Percentiles rank a stretch among this genome's conserved stretches.
Evolutionary conservation across 2,113 vertebrate genomes (phyloP).

Genomic region (Plecturocebus donacophilus): DNA sequence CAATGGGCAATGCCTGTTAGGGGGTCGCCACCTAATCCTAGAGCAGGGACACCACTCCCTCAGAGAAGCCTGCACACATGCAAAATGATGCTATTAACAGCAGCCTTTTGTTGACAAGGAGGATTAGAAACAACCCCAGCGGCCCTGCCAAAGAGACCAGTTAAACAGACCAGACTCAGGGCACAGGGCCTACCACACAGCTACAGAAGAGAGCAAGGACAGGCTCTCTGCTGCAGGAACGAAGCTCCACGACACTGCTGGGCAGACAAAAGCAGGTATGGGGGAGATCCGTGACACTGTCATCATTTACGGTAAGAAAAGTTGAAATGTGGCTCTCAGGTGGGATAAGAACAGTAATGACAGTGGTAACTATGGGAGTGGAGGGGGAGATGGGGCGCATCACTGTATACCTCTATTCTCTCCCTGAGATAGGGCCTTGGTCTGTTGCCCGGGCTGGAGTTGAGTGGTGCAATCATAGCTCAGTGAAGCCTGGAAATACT

Average conservation of each 20-base stretch:
- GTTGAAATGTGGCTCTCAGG: neutral
- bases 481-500: no score
- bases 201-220: fast-evolving
- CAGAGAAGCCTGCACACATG: fast-evolving
- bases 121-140: neutral
- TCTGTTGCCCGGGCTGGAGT: no score
- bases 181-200: no score
- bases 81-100: fast-evolving
- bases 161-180: neutral
- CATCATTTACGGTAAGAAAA: neutral
- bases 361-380: neutral
- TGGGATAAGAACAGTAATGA: neutral
- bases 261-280: neutral
- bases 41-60: fast-evolving
- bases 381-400: neutral
- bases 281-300: neutral
- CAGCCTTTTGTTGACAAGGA: neutral
- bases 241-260: neutral
- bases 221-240: fast-evolving
- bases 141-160: neutral
- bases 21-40: fast-evolving
- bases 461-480: no score
- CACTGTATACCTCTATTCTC: no score
- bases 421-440: no score
- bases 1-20: neutral